These are phyloP conservation scores for Phalacrocorax carbo DNA, from an alignment of 2,113 vertebrate species.

Conservation along the genomic window DNA sequence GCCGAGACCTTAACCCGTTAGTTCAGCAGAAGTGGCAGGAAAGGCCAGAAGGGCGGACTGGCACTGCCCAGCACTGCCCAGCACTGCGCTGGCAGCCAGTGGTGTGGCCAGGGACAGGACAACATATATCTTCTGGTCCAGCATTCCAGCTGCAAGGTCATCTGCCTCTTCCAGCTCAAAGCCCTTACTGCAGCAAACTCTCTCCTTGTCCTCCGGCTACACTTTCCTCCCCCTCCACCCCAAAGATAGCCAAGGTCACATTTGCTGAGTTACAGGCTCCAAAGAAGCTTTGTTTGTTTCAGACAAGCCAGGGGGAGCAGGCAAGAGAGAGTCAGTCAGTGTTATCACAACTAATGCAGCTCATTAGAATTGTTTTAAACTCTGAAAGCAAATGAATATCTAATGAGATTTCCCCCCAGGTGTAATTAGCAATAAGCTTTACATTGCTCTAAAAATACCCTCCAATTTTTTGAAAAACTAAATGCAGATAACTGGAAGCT, in stretches of 20 bases:
- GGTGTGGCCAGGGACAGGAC: neutral
- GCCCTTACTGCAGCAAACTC: neutral
- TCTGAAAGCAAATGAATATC: conserved; percentile 72
- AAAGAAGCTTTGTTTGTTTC: conserved; percentile 18
- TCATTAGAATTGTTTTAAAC: conserved; percentile 73
- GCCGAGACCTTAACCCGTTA: fast-evolving
- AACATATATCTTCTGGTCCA: fast-evolving
- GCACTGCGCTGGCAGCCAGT: neutral
- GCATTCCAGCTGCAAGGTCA: neutral
- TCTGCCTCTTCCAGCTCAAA: neutral
- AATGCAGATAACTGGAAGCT: conserved; percentile 65
- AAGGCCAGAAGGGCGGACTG: neutral
- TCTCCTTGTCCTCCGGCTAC: neutral
- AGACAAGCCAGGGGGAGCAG: conserved; percentile 44
- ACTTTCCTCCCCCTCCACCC: neutral
- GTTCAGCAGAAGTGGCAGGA: neutral
- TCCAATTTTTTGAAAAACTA: conserved; percentile 57
- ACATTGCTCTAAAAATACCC: conserved; percentile 69
- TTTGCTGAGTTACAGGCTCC: neutral
- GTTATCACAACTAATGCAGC: conserved; percentile 68
- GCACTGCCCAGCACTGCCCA: neutral
- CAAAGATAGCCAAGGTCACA: conserved; percentile 46
- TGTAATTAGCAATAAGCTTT: conserved; percentile 73
- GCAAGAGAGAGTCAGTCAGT: conserved; percentile 50
- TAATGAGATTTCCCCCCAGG: conserved; percentile 74